These are phyloP conservation scores for Oncorhynchus tshawytscha DNA, from an alignment of 2,113 vertebrate species.

Conservation along the genomic window DNA sequence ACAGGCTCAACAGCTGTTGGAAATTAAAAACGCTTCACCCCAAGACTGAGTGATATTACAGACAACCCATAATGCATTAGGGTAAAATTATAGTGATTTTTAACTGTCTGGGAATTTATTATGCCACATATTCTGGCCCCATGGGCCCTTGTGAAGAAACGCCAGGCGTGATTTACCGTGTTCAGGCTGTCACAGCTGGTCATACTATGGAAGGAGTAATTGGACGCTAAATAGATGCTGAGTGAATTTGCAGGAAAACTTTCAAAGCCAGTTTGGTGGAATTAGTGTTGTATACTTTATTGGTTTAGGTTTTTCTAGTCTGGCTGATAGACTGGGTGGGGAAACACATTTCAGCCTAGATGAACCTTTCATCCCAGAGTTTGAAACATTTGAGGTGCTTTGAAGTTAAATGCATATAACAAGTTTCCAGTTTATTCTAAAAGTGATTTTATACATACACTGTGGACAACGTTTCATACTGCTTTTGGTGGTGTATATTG, in stretches of 20 bases:
- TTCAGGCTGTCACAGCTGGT: conserved; percentile 74
- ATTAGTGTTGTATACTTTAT: conserved; percentile 76
- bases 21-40: conserved; percentile 99
- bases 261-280: conserved; percentile 80
- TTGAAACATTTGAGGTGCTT: conserved; percentile 7
- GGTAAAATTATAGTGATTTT: conserved; percentile 99
- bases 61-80: conserved; percentile 99
- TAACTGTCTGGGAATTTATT: conserved; percentile 99
- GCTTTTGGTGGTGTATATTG: neutral
- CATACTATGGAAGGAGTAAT: conserved; percentile 90
- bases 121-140: conserved; percentile 91
- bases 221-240: conserved; percentile 85
- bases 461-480: too few species aligned
- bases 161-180: conserved; percentile 92
- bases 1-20: conserved; percentile 98
- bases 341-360: conserved; percentile 7
- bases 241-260: conserved; percentile 82
- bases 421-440: neutral
- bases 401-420: neutral
- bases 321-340: conserved; percentile 25
- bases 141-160: conserved; percentile 88
- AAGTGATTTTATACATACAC: too few species aligned
- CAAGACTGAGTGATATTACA: conserved; percentile 96
- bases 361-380: neutral
- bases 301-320: conserved; percentile 59